Conservation (phyloP, 2,113 vertebrate species). For the Cairina moschata region DNA sequence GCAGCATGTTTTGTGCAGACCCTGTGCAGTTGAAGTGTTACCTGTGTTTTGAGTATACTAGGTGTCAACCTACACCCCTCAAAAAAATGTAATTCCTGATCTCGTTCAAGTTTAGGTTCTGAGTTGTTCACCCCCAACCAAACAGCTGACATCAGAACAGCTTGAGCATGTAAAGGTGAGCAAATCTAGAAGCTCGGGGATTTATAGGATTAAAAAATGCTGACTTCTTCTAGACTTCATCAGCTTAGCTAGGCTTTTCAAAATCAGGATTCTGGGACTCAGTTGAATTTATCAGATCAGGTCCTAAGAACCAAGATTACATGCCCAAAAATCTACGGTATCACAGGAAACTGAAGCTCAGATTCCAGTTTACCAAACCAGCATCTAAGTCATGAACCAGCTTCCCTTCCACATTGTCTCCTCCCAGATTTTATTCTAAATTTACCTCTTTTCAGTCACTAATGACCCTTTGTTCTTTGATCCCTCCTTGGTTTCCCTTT, state of each 20-base stretch:
- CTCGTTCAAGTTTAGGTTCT: background rate
- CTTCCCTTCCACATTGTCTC: background rate
- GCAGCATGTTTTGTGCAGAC: background rate
- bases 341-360: background rate
- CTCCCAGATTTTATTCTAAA: background rate
- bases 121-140: background rate
- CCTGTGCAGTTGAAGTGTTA: background rate
- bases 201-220: background rate
- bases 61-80: background rate
- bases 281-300: background rate
- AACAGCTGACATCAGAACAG: background rate
- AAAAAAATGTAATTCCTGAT: background rate
- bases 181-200: background rate
- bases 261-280: background rate
- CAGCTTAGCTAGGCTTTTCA: background rate
- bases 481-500: background rate
- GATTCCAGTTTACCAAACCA: background rate
- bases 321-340: background rate
- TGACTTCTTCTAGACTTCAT: background rate
- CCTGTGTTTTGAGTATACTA: background rate
- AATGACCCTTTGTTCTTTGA: background rate
- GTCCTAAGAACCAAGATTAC: background rate
- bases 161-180: background rate
- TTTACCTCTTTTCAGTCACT: background rate
- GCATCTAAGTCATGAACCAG: background rate